Base-by-base conservation (phyloP, 2,888 invertebrate species). In the Neoascia interrupta region DNA sequence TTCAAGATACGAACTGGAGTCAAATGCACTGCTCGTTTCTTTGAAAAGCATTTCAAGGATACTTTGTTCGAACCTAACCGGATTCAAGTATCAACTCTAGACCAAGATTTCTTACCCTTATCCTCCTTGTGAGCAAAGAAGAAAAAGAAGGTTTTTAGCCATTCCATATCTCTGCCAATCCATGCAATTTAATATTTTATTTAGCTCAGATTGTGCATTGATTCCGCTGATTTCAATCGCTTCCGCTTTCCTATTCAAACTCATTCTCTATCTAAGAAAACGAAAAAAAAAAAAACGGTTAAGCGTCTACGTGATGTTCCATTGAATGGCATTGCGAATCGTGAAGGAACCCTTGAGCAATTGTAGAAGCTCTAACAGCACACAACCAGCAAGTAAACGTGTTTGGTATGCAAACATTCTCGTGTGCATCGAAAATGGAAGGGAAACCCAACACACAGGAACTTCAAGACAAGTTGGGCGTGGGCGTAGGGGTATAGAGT, bases 321-420 rank as follows among this genome's bases (percentile, higher is more conserved):
- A 49, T 16, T 28, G 58, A 63, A 43, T 47, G 53, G 45, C 66
- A 56, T 28, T 66, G 18, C 36, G 43, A 61, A 54, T 66, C 56
- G 47, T 60, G 15, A 60, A 70, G 64, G 39, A 60, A 49, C 49
- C 79, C 68, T 36, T 21, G 19, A 79, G 69, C 69, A 64, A 69
- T 69, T 70, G 64, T 21, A 41, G 45, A 56, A 31, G 31, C 31
- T n/a, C 8, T n/a, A 31, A 6, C 45, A 49, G 43, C 43, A 41
- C 21, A 56, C 43, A 61, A 60, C 60, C 68, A 61, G 49, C 28
- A 61, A 31, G 31, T 61, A 68, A 79, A 73, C 79, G 72, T 79
- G 79, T 73, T 79, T 68, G 68, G 79, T 79, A 79, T 79, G 79
- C 79, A 79, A 79, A 79, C 79, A 79, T 68, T 36, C 73, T 73